Conservation (phyloP, 2,888 invertebrate species). For the Hesperia comma region DNA sequence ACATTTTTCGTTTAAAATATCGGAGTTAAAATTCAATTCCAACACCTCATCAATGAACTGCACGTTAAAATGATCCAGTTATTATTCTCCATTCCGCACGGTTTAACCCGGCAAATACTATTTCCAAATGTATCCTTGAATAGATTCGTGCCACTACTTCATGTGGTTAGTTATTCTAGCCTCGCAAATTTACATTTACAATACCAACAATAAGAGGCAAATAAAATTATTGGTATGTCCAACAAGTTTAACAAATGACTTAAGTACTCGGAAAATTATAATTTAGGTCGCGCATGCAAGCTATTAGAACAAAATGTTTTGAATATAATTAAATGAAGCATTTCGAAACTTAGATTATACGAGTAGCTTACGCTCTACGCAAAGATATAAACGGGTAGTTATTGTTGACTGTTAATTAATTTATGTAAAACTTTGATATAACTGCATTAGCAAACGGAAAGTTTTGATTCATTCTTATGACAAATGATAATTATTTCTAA, state of each 20-base stretch:
- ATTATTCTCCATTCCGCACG: too few species aligned
- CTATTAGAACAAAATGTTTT: slow-evolving; percentile 25
- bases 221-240: slow-evolving; percentile 34
- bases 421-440: too few species aligned
- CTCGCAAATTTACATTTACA: slow-evolving; percentile 25
- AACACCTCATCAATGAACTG: too few species aligned
- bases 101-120: neutral
- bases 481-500: too few species aligned
- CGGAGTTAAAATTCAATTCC: too few species aligned
- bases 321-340: slow-evolving; percentile 19
- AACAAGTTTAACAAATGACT: slow-evolving; percentile 31
- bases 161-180: slow-evolving; percentile 2
- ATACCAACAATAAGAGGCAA: slow-evolving; percentile 25
- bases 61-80: too few species aligned
- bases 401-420: too few species aligned
- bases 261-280: slow-evolving; percentile 33
- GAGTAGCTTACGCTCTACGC: slow-evolving; percentile 1
- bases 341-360: slow-evolving; percentile 22
- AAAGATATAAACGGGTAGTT: neutral
- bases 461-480: too few species aligned
- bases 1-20: too few species aligned
- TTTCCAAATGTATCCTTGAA: slow-evolving; percentile 2
- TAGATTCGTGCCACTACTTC: slow-evolving; percentile 13
- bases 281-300: slow-evolving; percentile 33
- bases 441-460: too few species aligned